Evolutionary conservation across 2,888 invertebrate genomes (phyloP).

Genomic region (Therioaphis trifolii): DNA sequence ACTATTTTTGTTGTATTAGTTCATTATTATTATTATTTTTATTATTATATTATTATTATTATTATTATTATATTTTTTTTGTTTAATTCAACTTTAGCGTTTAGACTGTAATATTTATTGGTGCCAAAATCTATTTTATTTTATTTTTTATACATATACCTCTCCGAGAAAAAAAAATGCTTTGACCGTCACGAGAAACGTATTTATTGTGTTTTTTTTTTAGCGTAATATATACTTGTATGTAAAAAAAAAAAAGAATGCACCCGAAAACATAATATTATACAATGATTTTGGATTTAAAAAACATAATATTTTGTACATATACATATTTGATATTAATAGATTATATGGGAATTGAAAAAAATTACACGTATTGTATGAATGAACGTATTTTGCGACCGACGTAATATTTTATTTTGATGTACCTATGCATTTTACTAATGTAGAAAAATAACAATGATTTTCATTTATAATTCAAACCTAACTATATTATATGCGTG

Average conservation of each 20-base stretch:
- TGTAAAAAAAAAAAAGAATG: neutral
- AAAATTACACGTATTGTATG: neutral
- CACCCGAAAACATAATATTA: neutral
- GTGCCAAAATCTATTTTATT: slow-evolving; percentile 57
- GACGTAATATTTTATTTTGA: neutral
- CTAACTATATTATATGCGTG: too few relatives aligned
- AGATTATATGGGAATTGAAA: slow-evolving; percentile 34
- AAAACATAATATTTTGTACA: neutral
- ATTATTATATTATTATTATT: slow-evolving; percentile 22
- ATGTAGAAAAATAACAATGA: neutral
- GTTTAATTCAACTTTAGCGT: slow-evolving; percentile 27
- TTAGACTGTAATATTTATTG: slow-evolving; percentile 41
- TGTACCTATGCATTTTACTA: too few relatives aligned
- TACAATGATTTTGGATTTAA: neutral
- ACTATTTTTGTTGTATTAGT: slow-evolving; percentile 58
- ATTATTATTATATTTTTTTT: slow-evolving; percentile 26
- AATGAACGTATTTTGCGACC: neutral
- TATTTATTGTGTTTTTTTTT: slow-evolving; percentile 18
- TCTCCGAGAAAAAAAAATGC: neutral
- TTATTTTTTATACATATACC: neutral
- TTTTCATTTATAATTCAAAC: neutral
- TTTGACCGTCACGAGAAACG: neutral
- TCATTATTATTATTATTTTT: slow-evolving; percentile 49
- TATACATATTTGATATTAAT: neutral
- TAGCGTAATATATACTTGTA: neutral